Percentiles rank a stretch among this genome's conserved stretches.
Evolutionary conservation across 2,888 invertebrate species (phyloP).

Genomic region (Eilema griseolum): DNA sequence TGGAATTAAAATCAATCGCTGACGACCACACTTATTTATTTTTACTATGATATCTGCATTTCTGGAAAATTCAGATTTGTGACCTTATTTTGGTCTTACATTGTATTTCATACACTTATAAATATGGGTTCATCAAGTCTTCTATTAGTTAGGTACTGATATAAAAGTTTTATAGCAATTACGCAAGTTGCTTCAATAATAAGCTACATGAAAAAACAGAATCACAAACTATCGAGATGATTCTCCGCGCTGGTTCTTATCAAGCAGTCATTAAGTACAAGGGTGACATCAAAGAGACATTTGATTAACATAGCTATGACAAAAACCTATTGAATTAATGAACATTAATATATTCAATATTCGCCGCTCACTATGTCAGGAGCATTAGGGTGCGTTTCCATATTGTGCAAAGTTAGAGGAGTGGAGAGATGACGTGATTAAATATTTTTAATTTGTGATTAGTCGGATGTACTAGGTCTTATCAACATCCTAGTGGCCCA

Average conservation of each 20-base stretch:
- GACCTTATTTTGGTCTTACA: too few relatives aligned
- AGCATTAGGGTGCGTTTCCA: slow-evolving; percentile 10
- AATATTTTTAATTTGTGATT: neutral
- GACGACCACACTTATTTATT: too few relatives aligned
- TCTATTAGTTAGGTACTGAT: too few relatives aligned
- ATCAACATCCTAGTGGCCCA: too few relatives aligned
- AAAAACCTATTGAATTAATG: slow-evolving; percentile 36
- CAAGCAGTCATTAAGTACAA: slow-evolving; percentile 52
- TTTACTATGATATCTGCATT: too few relatives aligned
- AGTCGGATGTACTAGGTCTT: neutral
- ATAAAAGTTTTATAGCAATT: neutral
- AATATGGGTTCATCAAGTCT: too few relatives aligned
- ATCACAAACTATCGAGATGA: neutral
- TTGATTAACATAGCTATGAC: slow-evolving; percentile 44
- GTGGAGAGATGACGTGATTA: neutral
- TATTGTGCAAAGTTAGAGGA: neutral
- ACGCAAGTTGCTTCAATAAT: neutral
- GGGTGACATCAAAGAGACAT: slow-evolving; percentile 50
- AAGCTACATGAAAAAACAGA: neutral
- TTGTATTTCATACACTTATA: too few relatives aligned
- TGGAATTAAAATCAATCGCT: too few relatives aligned
- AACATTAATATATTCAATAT: slow-evolving; percentile 37
- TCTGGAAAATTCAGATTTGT: too few relatives aligned
- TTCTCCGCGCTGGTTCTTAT: slow-evolving; percentile 34
- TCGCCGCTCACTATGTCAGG: slow-evolving; percentile 39